Evolutionary conservation across 2,113 vertebrate genomes (phyloP).

Genomic region (Prionailurus bengalensis): DNA sequence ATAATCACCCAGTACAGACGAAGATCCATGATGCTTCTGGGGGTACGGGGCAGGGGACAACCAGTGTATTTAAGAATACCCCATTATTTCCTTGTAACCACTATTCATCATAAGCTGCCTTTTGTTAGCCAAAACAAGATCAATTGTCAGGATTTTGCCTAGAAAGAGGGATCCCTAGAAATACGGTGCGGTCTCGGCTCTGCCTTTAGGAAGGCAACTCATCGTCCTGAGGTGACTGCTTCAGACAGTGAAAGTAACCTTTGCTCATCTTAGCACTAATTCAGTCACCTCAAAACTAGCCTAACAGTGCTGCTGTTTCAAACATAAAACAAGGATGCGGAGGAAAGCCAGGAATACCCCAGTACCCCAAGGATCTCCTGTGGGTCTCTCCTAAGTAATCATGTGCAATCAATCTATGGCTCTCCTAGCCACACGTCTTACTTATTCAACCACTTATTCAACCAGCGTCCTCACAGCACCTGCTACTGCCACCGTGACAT

Average conservation of each 20-base stretch:
- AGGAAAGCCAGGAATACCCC: background rate
- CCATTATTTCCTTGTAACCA: background rate
- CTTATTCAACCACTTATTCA: background rate
- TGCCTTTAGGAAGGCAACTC: conserved; percentile 29
- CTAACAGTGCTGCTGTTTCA: background rate
- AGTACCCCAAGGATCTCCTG: background rate
- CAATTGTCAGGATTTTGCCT: background rate
- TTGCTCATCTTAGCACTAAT: background rate
- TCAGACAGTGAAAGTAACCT: background rate
- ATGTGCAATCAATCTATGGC: rapidly evolving
- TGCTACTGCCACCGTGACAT: background rate
- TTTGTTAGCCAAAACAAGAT: background rate
- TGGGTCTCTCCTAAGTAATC: background rate
- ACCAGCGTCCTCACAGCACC: background rate
- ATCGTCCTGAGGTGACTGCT: background rate
- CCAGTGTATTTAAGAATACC: background rate
- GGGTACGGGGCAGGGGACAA: no score
- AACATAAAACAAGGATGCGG: background rate
- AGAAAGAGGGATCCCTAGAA: background rate
- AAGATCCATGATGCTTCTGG: background rate
- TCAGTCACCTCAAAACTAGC: background rate
- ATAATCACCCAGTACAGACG: background rate
- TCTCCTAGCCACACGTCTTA: background rate
- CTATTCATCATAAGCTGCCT: background rate
- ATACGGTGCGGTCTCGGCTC: background rate